phyloP scores from a whole-genome alignment of 2,888 invertebrate species.

The Pherbina coryleti region DNA sequence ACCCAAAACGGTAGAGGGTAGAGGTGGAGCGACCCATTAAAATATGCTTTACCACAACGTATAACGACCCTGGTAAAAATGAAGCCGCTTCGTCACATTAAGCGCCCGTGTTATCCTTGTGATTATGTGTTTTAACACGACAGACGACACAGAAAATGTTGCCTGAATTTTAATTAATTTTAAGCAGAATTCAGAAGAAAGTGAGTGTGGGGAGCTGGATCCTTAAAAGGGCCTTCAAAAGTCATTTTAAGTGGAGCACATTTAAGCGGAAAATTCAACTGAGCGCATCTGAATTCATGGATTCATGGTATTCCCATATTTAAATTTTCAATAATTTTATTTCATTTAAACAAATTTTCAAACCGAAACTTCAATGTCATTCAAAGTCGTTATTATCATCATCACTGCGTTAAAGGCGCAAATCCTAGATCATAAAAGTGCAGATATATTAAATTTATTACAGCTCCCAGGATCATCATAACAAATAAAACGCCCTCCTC shows the following conservation, averaged over 20 bases:
- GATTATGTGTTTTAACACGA: slow-evolving; percentile 41
- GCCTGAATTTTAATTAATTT: slow-evolving; percentile 65
- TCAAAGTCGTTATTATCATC: neutral
- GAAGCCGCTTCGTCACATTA: slow-evolving; percentile 30
- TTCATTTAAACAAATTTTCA: neutral
- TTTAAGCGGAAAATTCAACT: no score
- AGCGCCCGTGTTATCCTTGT: slow-evolving; percentile 34
- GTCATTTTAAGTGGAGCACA: no score
- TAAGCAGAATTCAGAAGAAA: slow-evolving; percentile 12
- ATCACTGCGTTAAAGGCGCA: slow-evolving; percentile 10
- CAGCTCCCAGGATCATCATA: slow-evolving; percentile 26
- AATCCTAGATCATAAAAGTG: slow-evolving; percentile 36
- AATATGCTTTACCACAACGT: slow-evolving; percentile 37
- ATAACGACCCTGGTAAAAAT: slow-evolving; percentile 16
- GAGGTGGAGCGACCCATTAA: slow-evolving; percentile 5
- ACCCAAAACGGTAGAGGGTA: neutral
- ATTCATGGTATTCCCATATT: no score
- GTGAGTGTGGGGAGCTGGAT: neutral
- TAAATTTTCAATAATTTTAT: neutral
- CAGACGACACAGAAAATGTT: slow-evolving; percentile 59
- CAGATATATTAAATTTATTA: slow-evolving; percentile 35
- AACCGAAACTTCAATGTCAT: neutral
- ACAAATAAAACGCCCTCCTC: slow-evolving; percentile 22
- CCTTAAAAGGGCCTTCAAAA: neutral
- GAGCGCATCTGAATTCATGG: no score